A percentile compares a stretch with the other conserved stretches of the same genome.
Evolutionary conservation across 2,113 vertebrate species (phyloP).

Genomic region (Girardinichthys multiradiatus): DNA sequence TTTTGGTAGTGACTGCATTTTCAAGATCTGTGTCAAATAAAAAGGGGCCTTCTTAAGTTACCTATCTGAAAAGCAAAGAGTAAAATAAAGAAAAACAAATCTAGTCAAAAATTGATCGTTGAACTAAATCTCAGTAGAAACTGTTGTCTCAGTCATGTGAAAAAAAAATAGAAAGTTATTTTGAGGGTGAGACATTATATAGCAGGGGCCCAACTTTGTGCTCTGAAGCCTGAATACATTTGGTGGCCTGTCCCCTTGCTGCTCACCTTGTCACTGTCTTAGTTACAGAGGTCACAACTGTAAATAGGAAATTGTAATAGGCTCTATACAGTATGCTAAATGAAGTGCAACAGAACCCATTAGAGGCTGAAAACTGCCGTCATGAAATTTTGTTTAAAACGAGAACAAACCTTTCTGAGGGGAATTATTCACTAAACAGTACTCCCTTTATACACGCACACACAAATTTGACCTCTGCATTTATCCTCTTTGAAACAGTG

Average conservation of each 20-base stretch:
- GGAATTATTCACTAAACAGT: not conserved
- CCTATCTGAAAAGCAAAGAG: not conserved
- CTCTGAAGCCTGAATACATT: not conserved
- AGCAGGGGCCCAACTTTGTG: not conserved
- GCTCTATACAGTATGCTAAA: constrained; percentile 7
- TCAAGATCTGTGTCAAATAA: constrained; percentile 1
- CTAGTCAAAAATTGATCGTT: not conserved
- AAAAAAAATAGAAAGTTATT: not conserved
- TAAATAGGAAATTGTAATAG: constrained; percentile 12
- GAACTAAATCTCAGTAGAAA: not conserved
- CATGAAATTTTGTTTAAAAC: not conserved
- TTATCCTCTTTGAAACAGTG: not conserved
- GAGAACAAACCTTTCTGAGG: not conserved
- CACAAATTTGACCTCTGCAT: not conserved
- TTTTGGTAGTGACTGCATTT: constrained; percentile 4
- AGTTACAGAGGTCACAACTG: constrained; percentile 3
- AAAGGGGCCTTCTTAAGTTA: not conserved
- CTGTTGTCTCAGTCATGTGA: not conserved
- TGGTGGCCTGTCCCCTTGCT: not conserved
- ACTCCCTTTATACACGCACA: not conserved
- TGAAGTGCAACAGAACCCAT: constrained; percentile 19
- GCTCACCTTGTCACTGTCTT: constrained; percentile 15
- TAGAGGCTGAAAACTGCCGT: constrained; percentile 1
- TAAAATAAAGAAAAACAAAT: too few species aligned
- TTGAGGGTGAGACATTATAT: too few species aligned